Evolutionary conservation across 2,888 invertebrate species (phyloP), one percentile per base, ranked within the genome.

Genomic region (Pyrgus malvae): DNA sequence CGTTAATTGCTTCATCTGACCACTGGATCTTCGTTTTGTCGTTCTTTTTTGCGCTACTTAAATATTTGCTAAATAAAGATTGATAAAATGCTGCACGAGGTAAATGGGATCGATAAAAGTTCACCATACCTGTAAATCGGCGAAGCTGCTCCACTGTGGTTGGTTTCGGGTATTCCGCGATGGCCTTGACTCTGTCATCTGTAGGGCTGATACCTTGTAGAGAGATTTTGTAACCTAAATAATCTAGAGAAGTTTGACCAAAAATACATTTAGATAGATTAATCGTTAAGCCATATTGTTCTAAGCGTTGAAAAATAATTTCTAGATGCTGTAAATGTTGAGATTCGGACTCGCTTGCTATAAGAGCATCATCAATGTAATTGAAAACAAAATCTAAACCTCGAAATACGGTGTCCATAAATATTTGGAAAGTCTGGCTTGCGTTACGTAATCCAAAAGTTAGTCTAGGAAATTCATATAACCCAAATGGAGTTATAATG

Each of bases 51-150:
- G 35, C 5, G 1, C 3, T 35, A 6, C 14, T 6, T 6, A 35
- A 2, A 16, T 14, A 35, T 8, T 14, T 16, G 14, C 6, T 35
- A 16, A 35, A 7, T 1, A 14, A 2, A 12, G 35, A 12, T 7
- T 35, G 35, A 35, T 35, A 37, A 4, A 12, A 33, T 8, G 42
- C 49, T 23, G 54, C 49, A 17, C 46, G 56, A 1, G 58, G 58
- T 31, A 59, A 40, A 21, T 59, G 56, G n/a, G 48, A 9, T 38
- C 61, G 42, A 37, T 64, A 64, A 48, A 62, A 66, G 44, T 63
- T 63, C 1, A 62, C 3, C 61, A 65, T 64, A 12, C 67, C 66
- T 11, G 63, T 23, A 40, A 65, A 68, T 7, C 66, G 16, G 0
- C 62, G 33, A 0, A 68, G 16, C 23, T 57, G 25, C 7, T 50